phyloP scores from a whole-genome alignment of 2,888 invertebrate genomes.

The Lamellibrachia columna region DNA sequence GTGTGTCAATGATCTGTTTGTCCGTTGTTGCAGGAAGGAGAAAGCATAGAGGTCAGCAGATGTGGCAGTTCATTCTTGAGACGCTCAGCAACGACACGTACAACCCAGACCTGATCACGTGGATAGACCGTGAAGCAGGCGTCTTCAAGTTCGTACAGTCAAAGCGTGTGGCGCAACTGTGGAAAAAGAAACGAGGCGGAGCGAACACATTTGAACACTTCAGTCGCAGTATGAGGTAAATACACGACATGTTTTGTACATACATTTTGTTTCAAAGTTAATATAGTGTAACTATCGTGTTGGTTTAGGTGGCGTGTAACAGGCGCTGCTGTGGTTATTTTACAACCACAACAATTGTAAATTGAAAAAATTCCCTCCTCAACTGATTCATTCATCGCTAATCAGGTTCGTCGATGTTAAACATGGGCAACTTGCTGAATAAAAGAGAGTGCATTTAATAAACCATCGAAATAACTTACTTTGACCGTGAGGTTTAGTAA shows the following conservation, averaged over 20 bases:
- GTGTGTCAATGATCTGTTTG: background rate
- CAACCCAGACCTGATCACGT: constrained; percentile 84
- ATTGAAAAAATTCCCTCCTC: too few relatives aligned
- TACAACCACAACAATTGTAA: too few relatives aligned
- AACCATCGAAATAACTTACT: too few relatives aligned
- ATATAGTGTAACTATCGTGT: too few relatives aligned
- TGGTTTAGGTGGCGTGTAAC: too few relatives aligned
- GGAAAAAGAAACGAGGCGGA: constrained; percentile 85
- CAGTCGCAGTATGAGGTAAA: constrained; percentile 80
- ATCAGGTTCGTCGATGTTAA: too few relatives aligned
- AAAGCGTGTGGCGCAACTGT: constrained; percentile 84
- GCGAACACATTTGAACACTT: constrained; percentile 93
- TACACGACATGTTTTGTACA: constrained; percentile 71
- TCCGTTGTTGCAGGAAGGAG: background rate
- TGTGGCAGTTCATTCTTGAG: constrained; percentile 89
- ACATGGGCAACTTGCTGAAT: too few relatives aligned
- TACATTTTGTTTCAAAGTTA: background rate
- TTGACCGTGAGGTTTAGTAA: too few relatives aligned
- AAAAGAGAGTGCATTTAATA: too few relatives aligned
- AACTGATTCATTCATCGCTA: too few relatives aligned
- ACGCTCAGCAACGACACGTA: constrained; percentile 79
- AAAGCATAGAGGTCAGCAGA: constrained; percentile 45
- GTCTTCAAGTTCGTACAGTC: constrained; percentile 88
- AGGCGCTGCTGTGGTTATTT: too few relatives aligned
- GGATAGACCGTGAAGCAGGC: constrained; percentile 85